These are phyloP conservation scores for Tetragonisca angustula DNA, from an alignment of 2,888 invertebrate species.

Conservation along the genomic window DNA sequence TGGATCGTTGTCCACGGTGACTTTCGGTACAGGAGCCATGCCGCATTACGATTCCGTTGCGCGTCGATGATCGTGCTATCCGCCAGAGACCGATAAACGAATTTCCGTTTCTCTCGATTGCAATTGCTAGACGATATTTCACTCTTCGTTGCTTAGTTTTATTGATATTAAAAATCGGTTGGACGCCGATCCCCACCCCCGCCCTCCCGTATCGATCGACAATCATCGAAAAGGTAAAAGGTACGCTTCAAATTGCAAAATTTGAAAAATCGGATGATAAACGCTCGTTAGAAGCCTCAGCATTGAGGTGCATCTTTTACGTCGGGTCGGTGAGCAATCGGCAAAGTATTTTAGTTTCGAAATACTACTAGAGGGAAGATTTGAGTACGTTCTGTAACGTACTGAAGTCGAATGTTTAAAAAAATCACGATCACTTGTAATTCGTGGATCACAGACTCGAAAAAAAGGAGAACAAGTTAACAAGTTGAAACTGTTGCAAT, in stretches of 20 bases:
- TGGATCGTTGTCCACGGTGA: not conserved
- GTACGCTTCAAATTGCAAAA: no score
- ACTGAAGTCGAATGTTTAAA: no score
- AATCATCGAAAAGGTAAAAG: no score
- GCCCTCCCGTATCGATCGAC: no score
- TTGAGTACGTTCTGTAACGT: no score
- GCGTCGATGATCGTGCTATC: not conserved
- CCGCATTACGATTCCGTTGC: not conserved
- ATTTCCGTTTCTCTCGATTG: not conserved
- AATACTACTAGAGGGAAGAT: no score
- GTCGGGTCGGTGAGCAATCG: not conserved
- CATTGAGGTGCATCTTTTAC: not conserved
- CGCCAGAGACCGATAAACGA: not conserved
- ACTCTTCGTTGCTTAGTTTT: not conserved
- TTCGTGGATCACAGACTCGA: no score
- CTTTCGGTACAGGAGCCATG: not conserved
- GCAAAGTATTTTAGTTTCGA: no score
- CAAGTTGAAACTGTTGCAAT: not conserved
- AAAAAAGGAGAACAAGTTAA: no score
- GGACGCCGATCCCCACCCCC: no score
- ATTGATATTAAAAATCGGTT: not conserved
- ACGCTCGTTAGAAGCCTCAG: rapidly evolving
- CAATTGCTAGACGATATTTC: not conserved
- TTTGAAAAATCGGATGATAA: not conserved
- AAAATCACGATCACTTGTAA: no score